These are phyloP conservation scores for Henicopernis longicauda DNA, from an alignment of 2,113 vertebrate genomes.

Conservation along the genomic window DNA sequence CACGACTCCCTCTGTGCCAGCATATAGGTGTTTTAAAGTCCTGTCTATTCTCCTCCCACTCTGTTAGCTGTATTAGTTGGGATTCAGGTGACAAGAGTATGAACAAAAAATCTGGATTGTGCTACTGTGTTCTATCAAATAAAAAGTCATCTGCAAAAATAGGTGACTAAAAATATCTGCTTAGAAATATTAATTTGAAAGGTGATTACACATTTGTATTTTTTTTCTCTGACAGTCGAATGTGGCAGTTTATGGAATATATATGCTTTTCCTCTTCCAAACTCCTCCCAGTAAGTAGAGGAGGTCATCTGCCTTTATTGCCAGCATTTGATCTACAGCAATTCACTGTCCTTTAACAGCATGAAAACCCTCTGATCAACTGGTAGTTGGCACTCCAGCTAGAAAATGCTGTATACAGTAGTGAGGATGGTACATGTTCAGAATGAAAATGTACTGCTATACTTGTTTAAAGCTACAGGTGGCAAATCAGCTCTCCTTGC, in stretches of 20 bases:
- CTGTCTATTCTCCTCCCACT: not conserved
- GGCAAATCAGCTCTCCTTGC: not conserved
- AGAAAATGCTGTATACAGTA: slow-evolving; percentile 2
- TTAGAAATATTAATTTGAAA: not conserved
- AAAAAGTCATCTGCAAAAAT: not conserved
- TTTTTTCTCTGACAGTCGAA: not conserved
- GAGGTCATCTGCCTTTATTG: not conserved
- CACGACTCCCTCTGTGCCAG: not conserved
- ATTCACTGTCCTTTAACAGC: slow-evolving; percentile 32
- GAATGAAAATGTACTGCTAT: slow-evolving; percentile 22
- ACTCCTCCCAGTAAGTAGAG: not conserved
- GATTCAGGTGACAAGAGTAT: not conserved
- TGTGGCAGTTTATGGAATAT: not conserved
- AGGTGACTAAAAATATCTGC: not conserved
- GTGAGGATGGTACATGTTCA: not conserved
- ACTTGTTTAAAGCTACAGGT: slow-evolving; percentile 2
- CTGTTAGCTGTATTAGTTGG: not conserved
- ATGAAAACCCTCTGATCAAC: slow-evolving; percentile 45
- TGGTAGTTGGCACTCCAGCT: not conserved
- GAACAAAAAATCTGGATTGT: not conserved
- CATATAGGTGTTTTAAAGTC: not conserved
- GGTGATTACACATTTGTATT: not conserved
- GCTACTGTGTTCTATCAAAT: not conserved
- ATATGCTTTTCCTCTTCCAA: not conserved
- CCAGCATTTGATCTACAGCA: slow-evolving; percentile 38